phyloP scores from a whole-genome alignment of 1,140 invertebrate species.

The Drosophila sturtevanti region DNA sequence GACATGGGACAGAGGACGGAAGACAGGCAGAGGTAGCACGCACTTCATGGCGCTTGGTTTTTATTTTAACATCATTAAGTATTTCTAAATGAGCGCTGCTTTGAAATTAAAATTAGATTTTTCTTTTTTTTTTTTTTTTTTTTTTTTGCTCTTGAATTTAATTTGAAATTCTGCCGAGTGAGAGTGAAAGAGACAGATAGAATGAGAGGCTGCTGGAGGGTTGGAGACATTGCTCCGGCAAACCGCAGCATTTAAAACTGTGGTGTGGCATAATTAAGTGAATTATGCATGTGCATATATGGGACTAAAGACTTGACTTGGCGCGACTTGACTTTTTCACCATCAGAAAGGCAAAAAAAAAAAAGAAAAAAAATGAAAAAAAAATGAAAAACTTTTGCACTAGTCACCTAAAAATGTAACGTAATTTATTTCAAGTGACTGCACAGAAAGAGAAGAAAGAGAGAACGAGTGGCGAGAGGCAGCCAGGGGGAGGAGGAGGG shows the following conservation, averaged over 20 bases:
- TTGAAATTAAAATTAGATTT: conserved; percentile 70
- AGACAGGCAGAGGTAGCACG: conserved; percentile 22
- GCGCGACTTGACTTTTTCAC: conserved; percentile 4
- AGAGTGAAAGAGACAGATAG: background rate
- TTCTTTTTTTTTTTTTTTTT: conserved; percentile 22
- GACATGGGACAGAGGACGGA: background rate
- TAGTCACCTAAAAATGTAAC: conserved; percentile 44
- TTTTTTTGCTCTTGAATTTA: conserved; percentile 53
- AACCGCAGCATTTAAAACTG: conserved; percentile 48
- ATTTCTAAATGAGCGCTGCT: conserved; percentile 64
- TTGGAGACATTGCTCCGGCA: conserved; percentile 9
- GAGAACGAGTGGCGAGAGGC: background rate
- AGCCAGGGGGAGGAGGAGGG: background rate
- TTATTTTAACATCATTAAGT: conserved; percentile 69
- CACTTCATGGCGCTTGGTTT: conserved; percentile 64
- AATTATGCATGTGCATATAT: conserved; percentile 65
- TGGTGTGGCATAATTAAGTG: conserved; percentile 51
- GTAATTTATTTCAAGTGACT: conserved; percentile 68
- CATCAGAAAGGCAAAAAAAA: background rate
- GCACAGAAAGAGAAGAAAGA: conserved; percentile 9
- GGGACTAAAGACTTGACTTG: conserved; percentile 12
- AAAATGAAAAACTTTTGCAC: conserved; percentile 25
- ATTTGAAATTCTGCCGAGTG: conserved; percentile 43
- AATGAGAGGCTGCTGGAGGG: background rate
- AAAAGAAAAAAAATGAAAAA: background rate